Evolutionary conservation across 2,113 vertebrate genomes (phyloP).

Genomic region (Lagopus muta): DNA sequence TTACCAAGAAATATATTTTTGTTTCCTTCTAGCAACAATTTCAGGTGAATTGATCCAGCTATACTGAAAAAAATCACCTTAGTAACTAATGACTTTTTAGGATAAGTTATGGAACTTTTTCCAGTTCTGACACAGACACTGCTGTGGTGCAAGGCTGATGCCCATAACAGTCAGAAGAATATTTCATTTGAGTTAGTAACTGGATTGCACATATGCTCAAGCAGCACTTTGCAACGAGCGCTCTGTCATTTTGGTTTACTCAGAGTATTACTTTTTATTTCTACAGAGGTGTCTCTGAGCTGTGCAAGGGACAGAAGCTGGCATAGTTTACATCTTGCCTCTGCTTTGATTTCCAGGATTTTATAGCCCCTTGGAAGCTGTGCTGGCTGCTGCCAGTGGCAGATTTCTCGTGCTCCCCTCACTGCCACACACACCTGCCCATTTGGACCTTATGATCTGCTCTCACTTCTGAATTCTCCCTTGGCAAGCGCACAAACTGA

Average conservation of each 20-base stretch:
- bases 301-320: conserved; percentile 22
- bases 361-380: conserved; percentile 1
- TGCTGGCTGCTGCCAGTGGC: not conserved
- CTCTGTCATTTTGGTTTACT: conserved; percentile 50
- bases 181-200: not conserved
- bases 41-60: conserved; percentile 37
- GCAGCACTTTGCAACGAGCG: conserved; percentile 25
- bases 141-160: not conserved
- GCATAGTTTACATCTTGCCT: conserved; percentile 26
- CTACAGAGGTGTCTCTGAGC: not conserved
- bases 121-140: not conserved
- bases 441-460: not conserved
- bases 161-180: not conserved
- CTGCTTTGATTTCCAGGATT: conserved; percentile 15
- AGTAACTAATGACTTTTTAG: not conserved
- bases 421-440: not conserved
- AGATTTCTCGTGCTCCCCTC: not conserved
- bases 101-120: not conserved
- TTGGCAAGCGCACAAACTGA: not conserved
- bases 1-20: conserved; percentile 46
- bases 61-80: not conserved
- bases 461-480: not conserved
- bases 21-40: conserved; percentile 55
- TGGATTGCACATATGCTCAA: conserved; percentile 32
- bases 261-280: conserved; percentile 45